These are phyloP conservation scores for Kradibia gibbosae DNA, from an alignment of 1,140 invertebrate species.

Conservation along the genomic window DNA sequence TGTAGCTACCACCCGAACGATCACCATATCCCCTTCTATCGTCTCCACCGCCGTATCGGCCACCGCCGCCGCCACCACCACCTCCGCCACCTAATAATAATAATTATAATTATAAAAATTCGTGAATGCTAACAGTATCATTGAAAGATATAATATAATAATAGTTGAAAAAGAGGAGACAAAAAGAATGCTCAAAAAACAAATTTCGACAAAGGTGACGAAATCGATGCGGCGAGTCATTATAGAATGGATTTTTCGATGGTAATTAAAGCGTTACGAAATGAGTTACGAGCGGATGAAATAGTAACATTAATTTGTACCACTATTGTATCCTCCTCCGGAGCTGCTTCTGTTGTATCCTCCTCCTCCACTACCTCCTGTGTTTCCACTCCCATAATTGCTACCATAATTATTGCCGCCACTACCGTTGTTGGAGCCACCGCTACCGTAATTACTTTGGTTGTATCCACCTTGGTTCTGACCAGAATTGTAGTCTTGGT, in stretches of 20 bases:
- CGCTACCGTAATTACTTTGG: conserved; percentile 70
- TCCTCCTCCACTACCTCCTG: conserved; percentile 70
- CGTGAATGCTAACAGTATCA: too few relatives aligned
- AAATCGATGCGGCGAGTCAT: too few relatives aligned
- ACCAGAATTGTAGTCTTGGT: conserved; percentile 61
- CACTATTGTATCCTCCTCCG: conserved; percentile 51
- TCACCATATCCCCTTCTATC: conserved; percentile 74
- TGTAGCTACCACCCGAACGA: conserved; percentile 68
- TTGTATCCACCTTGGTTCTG: conserved; percentile 69
- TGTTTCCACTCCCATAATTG: conserved; percentile 53
- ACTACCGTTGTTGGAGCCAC: conserved; percentile 65
- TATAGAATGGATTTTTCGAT: too few relatives aligned
- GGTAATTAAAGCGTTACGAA: too few relatives aligned
- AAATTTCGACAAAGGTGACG: too few relatives aligned
- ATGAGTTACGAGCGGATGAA: too few relatives aligned
- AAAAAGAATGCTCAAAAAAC: too few relatives aligned
- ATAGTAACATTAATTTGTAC: too few relatives aligned
- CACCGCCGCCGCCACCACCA: conserved; percentile 62
- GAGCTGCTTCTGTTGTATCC: conserved; percentile 59
- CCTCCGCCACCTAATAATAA: conserved; percentile 56
- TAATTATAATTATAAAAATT: neutral
- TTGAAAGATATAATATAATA: too few relatives aligned
- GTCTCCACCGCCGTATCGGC: conserved; percentile 69
- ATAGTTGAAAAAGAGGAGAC: too few relatives aligned
- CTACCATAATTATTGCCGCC: conserved; percentile 63